phyloP scores from a whole-genome alignment of 2,888 invertebrate species.

The Cerastoderma edule region DNA sequence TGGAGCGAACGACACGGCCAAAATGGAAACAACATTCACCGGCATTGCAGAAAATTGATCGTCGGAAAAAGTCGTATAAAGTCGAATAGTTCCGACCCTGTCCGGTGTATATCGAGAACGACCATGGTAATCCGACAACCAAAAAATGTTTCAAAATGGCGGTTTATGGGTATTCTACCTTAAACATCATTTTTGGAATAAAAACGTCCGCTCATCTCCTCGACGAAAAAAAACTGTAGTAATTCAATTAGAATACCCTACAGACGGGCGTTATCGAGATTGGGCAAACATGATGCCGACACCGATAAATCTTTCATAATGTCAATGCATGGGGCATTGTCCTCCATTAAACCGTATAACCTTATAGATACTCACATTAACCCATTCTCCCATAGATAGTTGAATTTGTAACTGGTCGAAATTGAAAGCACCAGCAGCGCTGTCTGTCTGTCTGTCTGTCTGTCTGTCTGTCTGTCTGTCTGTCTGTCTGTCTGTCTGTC shows the following conservation, averaged over 20 bases:
- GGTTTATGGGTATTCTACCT: not conserved
- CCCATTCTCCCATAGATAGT: not conserved
- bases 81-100: too few species aligned
- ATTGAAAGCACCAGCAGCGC: not conserved
- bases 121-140: not conserved
- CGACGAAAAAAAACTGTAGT: too few species aligned
- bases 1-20: too few species aligned
- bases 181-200: not conserved
- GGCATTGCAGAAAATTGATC: too few species aligned
- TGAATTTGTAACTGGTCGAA: not conserved
- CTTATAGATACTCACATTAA: not conserved
- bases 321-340: not conserved
- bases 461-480: not conserved
- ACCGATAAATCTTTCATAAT: not conserved
- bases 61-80: too few species aligned
- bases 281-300: too few species aligned
- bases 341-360: not conserved
- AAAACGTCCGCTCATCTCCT: not conserved
- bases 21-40: too few species aligned
- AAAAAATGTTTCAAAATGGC: not conserved
- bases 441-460: not conserved
- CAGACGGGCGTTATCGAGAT: not conserved
- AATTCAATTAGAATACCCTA: not conserved
- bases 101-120: too few species aligned
- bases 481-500: constrained; percentile 13